A percentile compares a stretch with the other conserved stretches of the same genome.
phyloP scores from a whole-genome alignment of 2,888 invertebrate genomes.

The Lissonota sp. region DNA sequence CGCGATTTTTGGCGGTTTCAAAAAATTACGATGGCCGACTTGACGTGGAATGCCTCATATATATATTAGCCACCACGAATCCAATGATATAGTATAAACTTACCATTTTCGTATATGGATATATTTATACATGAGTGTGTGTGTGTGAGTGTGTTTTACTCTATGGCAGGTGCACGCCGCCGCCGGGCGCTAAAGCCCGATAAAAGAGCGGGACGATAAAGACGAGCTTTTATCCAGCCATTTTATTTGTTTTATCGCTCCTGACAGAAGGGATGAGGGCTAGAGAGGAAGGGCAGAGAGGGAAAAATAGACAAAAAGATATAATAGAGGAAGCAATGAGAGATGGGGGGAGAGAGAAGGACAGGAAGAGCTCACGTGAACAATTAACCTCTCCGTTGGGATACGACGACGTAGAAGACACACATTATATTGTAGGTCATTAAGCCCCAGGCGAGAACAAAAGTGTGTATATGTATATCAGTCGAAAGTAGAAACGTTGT shows the following conservation, averaged over 20 bases:
- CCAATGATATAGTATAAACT: conserved; percentile 43
- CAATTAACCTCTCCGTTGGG: conserved; percentile 51
- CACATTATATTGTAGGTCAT: conserved; percentile 62
- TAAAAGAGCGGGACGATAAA: conserved; percentile 68
- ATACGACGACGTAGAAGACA: conserved; percentile 51
- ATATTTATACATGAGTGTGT: conserved; percentile 17
- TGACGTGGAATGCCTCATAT: no score
- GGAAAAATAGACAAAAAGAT: background rate
- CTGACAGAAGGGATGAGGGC: conserved; percentile 16
- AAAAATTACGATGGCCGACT: no score
- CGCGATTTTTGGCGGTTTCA: no score
- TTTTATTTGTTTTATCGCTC: conserved; percentile 69
- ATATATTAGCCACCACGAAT: conserved; percentile 36
- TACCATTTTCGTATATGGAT: conserved; percentile 28
- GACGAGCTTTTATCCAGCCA: conserved; percentile 68
- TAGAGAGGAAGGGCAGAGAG: background rate
- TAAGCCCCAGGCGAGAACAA: conserved; percentile 38
- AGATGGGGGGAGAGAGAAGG: conserved; percentile 1
- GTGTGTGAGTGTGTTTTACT: conserved; percentile 26
- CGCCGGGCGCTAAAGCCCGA: conserved; percentile 62
- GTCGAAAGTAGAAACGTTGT: background rate
- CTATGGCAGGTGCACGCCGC: conserved; percentile 49
- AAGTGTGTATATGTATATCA: background rate
- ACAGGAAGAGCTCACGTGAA: conserved; percentile 32
- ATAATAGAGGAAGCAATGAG: background rate